Conservation (phyloP, 2,113 vertebrate genomes). For the Suncus etruscus region DNA sequence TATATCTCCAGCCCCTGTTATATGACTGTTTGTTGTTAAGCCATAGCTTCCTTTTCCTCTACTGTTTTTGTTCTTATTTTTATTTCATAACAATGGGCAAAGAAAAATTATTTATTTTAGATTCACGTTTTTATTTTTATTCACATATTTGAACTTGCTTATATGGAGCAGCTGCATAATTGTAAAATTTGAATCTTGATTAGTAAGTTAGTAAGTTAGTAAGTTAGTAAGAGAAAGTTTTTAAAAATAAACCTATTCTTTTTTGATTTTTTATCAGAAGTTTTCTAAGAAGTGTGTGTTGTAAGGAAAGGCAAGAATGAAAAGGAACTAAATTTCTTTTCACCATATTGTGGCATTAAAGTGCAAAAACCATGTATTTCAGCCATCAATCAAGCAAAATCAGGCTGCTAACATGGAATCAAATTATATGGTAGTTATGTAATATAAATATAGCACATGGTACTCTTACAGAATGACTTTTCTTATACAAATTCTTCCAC, state of each 20-base stretch:
- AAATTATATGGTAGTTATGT: constrained; percentile 30
- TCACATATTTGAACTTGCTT: constrained; percentile 16
- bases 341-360: constrained; percentile 48
- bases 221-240: neutral
- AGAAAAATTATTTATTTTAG: constrained; percentile 16
- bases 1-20: neutral
- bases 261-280: constrained; percentile 45
- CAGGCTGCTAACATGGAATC: constrained; percentile 29
- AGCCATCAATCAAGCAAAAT: constrained; percentile 2
- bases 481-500: constrained; percentile 44
- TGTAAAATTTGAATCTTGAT: constrained; percentile 28
- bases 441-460: neutral
- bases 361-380: constrained; percentile 46
- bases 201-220: too few species aligned
- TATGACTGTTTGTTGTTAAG: constrained; percentile 26
- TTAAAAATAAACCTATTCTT: constrained; percentile 18
- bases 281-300: neutral
- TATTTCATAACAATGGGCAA: constrained; percentile 14
- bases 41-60: neutral
- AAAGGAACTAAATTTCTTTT: constrained; percentile 52
- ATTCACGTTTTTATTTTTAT: constrained; percentile 45
- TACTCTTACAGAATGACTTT: constrained; percentile 43
- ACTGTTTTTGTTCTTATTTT: constrained; percentile 42
- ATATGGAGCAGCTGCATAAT: constrained; percentile 46
- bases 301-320: neutral